Conservation (phyloP, 2,113 vertebrate species). For the Turnix velox region DNA sequence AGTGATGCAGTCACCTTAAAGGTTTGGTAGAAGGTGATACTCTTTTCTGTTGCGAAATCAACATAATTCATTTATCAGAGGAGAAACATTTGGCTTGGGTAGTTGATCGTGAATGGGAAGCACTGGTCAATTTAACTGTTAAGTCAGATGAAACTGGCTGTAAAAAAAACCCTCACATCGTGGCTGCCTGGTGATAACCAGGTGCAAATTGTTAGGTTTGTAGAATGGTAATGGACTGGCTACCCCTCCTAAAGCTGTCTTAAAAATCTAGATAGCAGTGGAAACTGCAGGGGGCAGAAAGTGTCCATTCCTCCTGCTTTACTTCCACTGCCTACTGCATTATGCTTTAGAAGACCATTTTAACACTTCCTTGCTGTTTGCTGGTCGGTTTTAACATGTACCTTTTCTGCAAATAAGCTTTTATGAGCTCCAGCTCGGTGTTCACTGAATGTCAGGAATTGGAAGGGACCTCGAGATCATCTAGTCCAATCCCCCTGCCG, state of each 20-base stretch:
- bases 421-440: not conserved
- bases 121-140: not conserved
- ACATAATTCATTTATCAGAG: not conserved
- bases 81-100: not conserved
- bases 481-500: too few relatives aligned
- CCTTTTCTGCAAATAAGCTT: slow-evolving; percentile 23
- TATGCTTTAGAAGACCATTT: slow-evolving; percentile 61
- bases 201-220: not conserved
- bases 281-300: slow-evolving; percentile 65
- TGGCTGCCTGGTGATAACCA: not conserved
- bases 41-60: not conserved
- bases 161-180: not conserved
- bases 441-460: too few relatives aligned
- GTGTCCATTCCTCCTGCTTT: slow-evolving; percentile 1
- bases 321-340: not conserved
- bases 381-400: not conserved
- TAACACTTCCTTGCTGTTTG: slow-evolving; percentile 9
- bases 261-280: slow-evolving; percentile 18
- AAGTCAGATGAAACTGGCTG: not conserved
- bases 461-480: too few relatives aligned
- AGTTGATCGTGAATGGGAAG: not conserved
- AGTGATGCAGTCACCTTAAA: not conserved
- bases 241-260: not conserved
- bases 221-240: not conserved
- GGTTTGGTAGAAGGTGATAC: not conserved